phyloP scores from a whole-genome alignment of 2,888 invertebrate genomes.

The Cancer borealis region DNA sequence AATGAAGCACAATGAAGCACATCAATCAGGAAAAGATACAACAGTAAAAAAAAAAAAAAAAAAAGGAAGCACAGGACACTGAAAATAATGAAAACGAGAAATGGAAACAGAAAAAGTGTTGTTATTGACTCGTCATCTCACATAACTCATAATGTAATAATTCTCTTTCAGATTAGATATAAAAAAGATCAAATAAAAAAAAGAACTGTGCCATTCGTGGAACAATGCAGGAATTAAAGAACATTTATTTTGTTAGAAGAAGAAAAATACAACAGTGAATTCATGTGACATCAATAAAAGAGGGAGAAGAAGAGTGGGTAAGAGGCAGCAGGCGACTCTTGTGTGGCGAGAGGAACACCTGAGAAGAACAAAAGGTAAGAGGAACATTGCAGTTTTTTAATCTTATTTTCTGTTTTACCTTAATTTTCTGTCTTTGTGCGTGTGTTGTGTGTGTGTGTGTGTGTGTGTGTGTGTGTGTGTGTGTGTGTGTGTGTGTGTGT shows the following conservation, averaged over 20 bases:
- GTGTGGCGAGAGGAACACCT: slow-evolving; percentile 31
- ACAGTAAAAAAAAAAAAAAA: not conserved
- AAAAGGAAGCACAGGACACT: slow-evolving; percentile 35
- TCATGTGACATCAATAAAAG: not conserved
- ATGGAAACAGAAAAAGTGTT: not conserved
- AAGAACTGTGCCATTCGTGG: not conserved
- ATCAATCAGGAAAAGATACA: not conserved
- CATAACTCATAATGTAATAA: not conserved
- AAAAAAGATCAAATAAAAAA: not conserved
- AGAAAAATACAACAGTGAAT: not conserved
- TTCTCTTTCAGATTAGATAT: not conserved
- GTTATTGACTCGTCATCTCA: not conserved
- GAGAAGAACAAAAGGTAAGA: not conserved
- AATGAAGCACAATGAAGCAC: not conserved
- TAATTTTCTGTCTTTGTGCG: not conserved
- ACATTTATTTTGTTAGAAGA: slow-evolving; percentile 4
- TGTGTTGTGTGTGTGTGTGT: not conserved
- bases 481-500: not conserved
- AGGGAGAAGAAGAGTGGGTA: not conserved
- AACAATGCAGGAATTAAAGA: not conserved
- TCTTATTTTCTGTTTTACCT: not conserved
- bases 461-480: not conserved
- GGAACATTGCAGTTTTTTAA: not conserved
- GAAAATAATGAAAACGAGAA: not conserved
- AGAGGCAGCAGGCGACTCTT: not conserved